phyloP scores from a whole-genome alignment of 1,140 invertebrate genomes.

The Caligus rogercresseyi region DNA sequence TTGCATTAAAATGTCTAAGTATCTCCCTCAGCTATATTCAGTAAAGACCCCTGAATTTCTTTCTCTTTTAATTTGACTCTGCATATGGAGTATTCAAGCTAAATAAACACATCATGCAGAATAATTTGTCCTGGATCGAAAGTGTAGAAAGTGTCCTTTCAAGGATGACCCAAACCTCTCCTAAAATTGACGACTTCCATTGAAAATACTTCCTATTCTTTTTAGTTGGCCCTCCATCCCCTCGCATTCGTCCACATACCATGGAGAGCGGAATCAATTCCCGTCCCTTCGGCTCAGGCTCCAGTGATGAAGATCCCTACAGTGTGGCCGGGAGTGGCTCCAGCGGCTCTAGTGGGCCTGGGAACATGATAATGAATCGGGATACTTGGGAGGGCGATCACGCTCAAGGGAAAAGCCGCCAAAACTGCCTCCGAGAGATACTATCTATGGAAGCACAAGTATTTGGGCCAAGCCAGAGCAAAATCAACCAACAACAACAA shows the following conservation, averaged over 20 bases:
- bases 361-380: neutral
- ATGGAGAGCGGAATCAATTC: neutral
- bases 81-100: no score
- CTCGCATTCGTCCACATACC: slow-evolving; percentile 8
- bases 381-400: neutral
- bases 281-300: slow-evolving; percentile 14
- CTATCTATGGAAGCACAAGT: slow-evolving; percentile 3
- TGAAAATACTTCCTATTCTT: no score
- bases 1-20: no score
- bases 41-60: no score
- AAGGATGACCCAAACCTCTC: no score
- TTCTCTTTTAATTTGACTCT: no score
- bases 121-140: no score
- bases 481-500: neutral
- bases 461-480: slow-evolving; percentile 3
- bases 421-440: slow-evolving; percentile 70
- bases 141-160: no score
- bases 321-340: slow-evolving; percentile 47
- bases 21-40: no score
- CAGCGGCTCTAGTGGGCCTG: slow-evolving; percentile 4
- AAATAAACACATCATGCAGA: no score
- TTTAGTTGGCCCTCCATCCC: neutral
- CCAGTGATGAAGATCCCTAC: slow-evolving; percentile 67
- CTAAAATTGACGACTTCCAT: no score
- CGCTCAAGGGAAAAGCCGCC: slow-evolving; percentile 62